These are phyloP conservation scores for Gephyroberyx darwinii DNA, from an alignment of 2,797 vertebrate genomes.

Conservation along the genomic window DNA sequence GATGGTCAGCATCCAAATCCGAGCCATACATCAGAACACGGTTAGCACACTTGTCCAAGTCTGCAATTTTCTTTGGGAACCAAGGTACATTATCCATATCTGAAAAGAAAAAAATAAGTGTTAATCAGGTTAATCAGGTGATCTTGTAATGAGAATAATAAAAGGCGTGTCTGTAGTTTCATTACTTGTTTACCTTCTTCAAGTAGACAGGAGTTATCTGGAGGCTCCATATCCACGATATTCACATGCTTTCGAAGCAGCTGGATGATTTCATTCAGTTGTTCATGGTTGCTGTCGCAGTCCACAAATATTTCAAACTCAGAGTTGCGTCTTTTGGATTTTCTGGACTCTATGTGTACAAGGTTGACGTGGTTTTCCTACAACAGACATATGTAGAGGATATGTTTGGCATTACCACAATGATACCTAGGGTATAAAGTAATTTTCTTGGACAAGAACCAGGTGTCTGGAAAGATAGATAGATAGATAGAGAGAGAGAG, in stretches of 20 bases:
- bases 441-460: too few species aligned
- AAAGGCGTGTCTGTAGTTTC: background rate
- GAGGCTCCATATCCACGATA: constrained; percentile 86
- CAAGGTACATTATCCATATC: constrained; percentile 90
- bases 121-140: too few species aligned
- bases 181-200: constrained; percentile 80
- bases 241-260: constrained; percentile 90
- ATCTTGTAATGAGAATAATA: background rate
- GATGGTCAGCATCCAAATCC: constrained; percentile 95
- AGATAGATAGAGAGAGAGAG: background rate
- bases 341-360: constrained; percentile 96
- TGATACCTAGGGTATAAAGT: background rate
- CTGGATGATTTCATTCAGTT: constrained; percentile 93
- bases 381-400: constrained; percentile 19
- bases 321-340: constrained; percentile 93
- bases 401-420: background rate
- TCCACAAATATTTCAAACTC: constrained; percentile 98
- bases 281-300: constrained; percentile 94
- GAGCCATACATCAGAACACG: constrained; percentile 97
- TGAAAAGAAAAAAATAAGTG: constrained; percentile 61
- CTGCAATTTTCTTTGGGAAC: constrained; percentile 98
- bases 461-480: too few species aligned
- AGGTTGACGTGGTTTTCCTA: constrained; percentile 98
- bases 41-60: constrained; percentile 95
- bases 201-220: constrained; percentile 83